phyloP scores from a whole-genome alignment of 2,113 vertebrate genomes.

The Jaculus jaculus region DNA sequence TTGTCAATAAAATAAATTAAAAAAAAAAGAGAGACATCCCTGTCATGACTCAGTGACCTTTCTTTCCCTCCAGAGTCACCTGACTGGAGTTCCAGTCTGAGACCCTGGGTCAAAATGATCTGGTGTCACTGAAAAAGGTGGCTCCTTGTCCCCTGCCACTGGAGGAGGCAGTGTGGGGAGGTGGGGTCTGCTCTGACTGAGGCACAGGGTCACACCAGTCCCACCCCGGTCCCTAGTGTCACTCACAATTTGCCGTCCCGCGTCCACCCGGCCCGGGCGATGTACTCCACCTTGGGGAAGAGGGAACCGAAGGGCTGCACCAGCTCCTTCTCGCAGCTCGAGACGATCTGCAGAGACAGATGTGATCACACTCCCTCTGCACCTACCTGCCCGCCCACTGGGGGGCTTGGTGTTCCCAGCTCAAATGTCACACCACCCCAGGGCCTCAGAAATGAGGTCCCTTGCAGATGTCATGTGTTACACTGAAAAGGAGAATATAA shows the following conservation, averaged over 20 bases:
- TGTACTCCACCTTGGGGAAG: constrained; percentile 95
- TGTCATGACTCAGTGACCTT: too few relatives aligned
- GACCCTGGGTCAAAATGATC: not conserved
- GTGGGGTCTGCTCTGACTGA: not conserved
- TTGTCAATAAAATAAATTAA: too few relatives aligned
- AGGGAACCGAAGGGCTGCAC: constrained; percentile 90
- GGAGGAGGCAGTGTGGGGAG: not conserved
- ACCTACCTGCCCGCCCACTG: too few relatives aligned
- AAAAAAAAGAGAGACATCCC: too few relatives aligned
- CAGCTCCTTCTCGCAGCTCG: constrained; percentile 92
- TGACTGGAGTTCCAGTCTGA: not conserved
- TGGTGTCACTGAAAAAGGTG: too few relatives aligned
- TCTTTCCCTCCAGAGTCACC: too few relatives aligned
- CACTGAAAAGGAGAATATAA: not conserved
- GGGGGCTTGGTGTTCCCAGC: too few relatives aligned
- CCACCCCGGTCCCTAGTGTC: too few relatives aligned
- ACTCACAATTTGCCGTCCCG: constrained; percentile 94
- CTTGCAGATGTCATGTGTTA: not conserved
- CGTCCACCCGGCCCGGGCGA: constrained; percentile 97
- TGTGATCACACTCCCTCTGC: not conserved
- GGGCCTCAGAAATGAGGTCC: not conserved
- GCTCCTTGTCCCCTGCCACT: too few relatives aligned
- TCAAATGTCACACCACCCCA: too few relatives aligned
- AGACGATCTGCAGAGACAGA: constrained; percentile 87
- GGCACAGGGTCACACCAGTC: too few relatives aligned